phyloP scores from a whole-genome alignment of 2,797 vertebrate genomes.

The Hirundo rustica region DNA sequence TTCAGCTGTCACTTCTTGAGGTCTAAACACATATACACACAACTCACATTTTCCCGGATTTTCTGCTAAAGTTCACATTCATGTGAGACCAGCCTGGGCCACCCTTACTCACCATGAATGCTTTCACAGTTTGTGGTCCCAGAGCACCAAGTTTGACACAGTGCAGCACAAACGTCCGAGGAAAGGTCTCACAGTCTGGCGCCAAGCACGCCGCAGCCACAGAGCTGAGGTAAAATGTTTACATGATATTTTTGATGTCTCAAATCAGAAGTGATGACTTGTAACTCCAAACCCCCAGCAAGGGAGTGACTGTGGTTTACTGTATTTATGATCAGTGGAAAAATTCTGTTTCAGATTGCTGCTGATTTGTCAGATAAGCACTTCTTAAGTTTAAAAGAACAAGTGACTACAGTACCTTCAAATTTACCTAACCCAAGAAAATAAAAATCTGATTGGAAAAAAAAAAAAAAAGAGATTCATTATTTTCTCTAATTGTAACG shows the following conservation, averaged over 20 bases:
- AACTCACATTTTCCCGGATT: neutral
- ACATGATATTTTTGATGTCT: neutral
- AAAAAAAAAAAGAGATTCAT: neutral
- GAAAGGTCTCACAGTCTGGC: neutral
- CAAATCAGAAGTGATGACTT: neutral
- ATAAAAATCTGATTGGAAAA: neutral
- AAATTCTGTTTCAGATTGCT: neutral
- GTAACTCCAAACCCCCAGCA: neutral
- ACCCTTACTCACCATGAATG: neutral
- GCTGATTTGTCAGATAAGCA: neutral
- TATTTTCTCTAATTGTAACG: neutral
- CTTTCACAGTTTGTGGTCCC: neutral
- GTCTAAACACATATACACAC: neutral
- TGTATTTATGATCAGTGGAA: neutral
- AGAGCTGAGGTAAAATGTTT: neutral
- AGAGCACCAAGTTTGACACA: neutral
- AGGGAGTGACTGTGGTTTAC: neutral
- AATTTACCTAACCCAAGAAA: neutral
- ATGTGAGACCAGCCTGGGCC: neutral
- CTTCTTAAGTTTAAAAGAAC: neutral
- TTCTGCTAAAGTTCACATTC: neutral
- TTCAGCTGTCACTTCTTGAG: neutral
- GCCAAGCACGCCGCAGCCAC: neutral
- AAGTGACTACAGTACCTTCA: neutral
- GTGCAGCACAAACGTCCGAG: neutral